Conservation (phyloP, 2,113 vertebrate species). For the Oncorhynchus kisutch region DNA sequence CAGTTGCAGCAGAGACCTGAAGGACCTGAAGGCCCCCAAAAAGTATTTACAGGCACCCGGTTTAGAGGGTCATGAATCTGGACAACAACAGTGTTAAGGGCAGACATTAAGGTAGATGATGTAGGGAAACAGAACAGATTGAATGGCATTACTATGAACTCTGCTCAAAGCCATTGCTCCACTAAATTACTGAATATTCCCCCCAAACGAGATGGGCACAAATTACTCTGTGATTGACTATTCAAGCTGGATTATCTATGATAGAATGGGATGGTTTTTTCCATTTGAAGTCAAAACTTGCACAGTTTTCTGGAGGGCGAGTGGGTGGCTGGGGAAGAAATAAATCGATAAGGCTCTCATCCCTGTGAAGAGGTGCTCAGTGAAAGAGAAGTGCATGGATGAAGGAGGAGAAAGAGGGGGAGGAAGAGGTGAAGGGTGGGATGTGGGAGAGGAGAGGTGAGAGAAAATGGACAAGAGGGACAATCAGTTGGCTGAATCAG, state of each 20-base stretch:
- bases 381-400: not conserved
- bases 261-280: too few relatives aligned
- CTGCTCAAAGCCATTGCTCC: not conserved
- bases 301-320: not conserved
- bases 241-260: too few relatives aligned
- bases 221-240: too few relatives aligned
- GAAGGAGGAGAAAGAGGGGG: not conserved
- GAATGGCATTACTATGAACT: not conserved
- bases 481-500: not conserved
- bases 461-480: not conserved
- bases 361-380: conserved; percentile 5
- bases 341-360: conserved; percentile 19
- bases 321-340: conserved; percentile 4
- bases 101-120: conserved; percentile 22
- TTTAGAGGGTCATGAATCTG: conserved; percentile 31
- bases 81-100: conserved; percentile 12
- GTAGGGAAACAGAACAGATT: not conserved
- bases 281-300: conserved; percentile 6
- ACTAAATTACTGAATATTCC: not conserved
- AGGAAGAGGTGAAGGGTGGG: not conserved
- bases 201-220: not conserved
- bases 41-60: conserved; percentile 33
- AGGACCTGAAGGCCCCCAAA: conserved; percentile 9
- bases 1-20: conserved; percentile 21
- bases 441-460: not conserved